phyloP scores from a whole-genome alignment of 2,888 invertebrate species.

The Hyposoter didymator region DNA sequence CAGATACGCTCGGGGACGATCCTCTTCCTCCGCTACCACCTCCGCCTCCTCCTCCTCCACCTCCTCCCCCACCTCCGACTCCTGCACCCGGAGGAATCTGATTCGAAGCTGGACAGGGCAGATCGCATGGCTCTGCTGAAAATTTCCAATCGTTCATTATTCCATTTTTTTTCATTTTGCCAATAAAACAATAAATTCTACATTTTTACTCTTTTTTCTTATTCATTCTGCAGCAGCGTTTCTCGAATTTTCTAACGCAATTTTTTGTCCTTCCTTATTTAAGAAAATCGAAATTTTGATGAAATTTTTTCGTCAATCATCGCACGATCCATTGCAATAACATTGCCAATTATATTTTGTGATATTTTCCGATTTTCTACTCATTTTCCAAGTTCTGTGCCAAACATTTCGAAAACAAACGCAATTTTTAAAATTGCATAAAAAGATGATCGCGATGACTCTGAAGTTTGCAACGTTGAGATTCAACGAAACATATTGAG shows the following conservation, averaged over 20 bases:
- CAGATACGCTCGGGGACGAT: slow-evolving; percentile 83
- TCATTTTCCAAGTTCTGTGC: background rate
- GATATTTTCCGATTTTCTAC: background rate
- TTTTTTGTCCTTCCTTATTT: no score
- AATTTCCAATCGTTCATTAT: slow-evolving; percentile 68
- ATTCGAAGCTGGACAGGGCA: slow-evolving; percentile 87
- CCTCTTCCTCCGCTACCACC: slow-evolving; percentile 86
- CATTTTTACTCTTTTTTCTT: no score
- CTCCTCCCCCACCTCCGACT: slow-evolving; percentile 83
- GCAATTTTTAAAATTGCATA: no score
- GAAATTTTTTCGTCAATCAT: background rate
- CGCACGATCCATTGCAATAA: background rate
- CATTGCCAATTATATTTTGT: background rate
- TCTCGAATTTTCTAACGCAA: no score
- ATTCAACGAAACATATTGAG: no score
- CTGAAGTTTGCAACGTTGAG: no score
- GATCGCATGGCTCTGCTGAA: slow-evolving; percentile 92
- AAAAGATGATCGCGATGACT: no score
- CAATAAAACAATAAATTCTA: no score
- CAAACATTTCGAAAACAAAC: no score
- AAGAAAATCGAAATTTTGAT: background rate
- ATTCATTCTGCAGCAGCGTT: no score
- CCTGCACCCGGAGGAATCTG: slow-evolving; percentile 80
- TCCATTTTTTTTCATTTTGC: background rate
- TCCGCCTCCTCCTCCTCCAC: slow-evolving; percentile 80